Evolutionary conservation across 2,888 invertebrate genomes (phyloP), one percentile per base, ranked within the genome.

Genomic region (Sarcophaga carnaria): DNA sequence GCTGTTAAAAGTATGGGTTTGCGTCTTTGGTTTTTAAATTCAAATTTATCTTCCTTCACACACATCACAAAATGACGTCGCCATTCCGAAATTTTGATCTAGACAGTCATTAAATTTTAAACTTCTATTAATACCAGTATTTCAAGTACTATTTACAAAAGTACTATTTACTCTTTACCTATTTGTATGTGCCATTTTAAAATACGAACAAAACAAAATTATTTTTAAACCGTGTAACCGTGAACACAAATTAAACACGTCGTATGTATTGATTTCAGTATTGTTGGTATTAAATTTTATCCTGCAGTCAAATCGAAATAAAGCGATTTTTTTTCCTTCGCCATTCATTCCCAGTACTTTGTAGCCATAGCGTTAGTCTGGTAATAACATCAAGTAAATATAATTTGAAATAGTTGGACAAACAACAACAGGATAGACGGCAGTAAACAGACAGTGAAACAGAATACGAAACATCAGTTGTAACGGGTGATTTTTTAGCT

Each of bases 341-440:
- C 54, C 54, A 76, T 64, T 64, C 63, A 76, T 64, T 20, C 54
- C 54, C 54, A 4, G 11, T 22, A 63, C 67, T 70, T 84, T 49
- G 2, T 49, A 49, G 54, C 17, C 17, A 17, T 17, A 4, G 54
- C 54, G 5, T 14, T 70, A 66, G 71, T 77, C 75, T 71, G 70
- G 64, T 80, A 84, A 80, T 80, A 76, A 84, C 70, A 76, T 80
- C 60, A 76, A 80, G 84, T 45, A 76, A 80, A 84, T 80, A 80
- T 80, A 80, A 76, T 80, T 84, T 80, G 54, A 76, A 84, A 80
- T 80, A 84, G 76, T 84, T 76, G 75, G 49, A 76, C 80, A 75
- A 84, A 80, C 60, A 84, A 80, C 60, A 66, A 80, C 74, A 80
- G 20, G 75, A 74, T 80, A 80, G 66, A 67, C 47, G 54, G 27